These are phyloP conservation scores for Trichonephila clavipes DNA, from an alignment of 1,140 invertebrate species.

Conservation along the genomic window DNA sequence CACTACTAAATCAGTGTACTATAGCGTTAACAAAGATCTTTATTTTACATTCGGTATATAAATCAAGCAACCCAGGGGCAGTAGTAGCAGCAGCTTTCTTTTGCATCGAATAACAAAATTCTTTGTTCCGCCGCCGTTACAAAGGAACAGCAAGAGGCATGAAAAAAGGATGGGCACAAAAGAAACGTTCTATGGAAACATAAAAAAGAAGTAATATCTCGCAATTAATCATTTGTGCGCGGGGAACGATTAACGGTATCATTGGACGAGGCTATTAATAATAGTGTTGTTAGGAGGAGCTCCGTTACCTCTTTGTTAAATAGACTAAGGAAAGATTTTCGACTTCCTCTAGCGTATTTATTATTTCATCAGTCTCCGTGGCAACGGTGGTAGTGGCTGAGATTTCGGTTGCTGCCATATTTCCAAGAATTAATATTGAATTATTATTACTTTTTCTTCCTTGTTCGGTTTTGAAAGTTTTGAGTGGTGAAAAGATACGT, in stretches of 20 bases:
- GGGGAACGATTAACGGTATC: conserved; percentile 62
- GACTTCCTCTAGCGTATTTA: conserved; percentile 57
- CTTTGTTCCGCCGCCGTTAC: background rate
- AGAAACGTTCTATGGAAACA: conserved; percentile 50
- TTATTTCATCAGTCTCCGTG: conserved; percentile 60
- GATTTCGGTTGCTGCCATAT: conserved; percentile 26
- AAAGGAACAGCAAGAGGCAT: conserved; percentile 54
- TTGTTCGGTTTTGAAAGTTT: too few relatives aligned
- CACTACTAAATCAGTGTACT: background rate
- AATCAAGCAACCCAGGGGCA: background rate
- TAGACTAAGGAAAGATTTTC: conserved; percentile 46
- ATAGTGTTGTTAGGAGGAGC: background rate
- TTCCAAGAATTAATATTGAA: background rate
- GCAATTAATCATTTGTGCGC: conserved; percentile 62
- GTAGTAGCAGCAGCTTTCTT: background rate
- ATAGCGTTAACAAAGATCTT: conserved; percentile 37
- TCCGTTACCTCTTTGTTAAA: conserved; percentile 58
- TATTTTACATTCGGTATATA: conserved; percentile 5
- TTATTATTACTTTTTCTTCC: background rate
- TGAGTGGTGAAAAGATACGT: too few relatives aligned
- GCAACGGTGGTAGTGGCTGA: conserved; percentile 26
- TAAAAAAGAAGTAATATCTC: conserved; percentile 60
- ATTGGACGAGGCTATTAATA: conserved; percentile 67
- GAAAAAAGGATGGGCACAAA: background rate
- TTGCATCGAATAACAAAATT: conserved; percentile 42